Evolutionary conservation across 2,888 invertebrate species (phyloP), one percentile per base, ranked within the genome.

Genomic region (Mylabris sibirica): DNA sequence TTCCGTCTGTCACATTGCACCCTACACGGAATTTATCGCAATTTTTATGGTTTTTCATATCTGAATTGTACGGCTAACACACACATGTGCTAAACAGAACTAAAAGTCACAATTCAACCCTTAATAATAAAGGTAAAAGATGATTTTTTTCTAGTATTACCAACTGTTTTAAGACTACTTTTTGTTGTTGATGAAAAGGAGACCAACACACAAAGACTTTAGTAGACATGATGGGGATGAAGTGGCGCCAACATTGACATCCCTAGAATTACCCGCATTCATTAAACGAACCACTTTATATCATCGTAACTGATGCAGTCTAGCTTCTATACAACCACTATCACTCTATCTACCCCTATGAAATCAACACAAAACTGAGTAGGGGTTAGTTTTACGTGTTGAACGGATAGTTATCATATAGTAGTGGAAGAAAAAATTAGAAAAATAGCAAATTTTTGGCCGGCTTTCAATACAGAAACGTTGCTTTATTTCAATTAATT

Each of bases 271-370:
- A 22, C 57, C 63, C 70, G 67, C 67, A 67, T 68, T 61, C 41
- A 68, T 65, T 65, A 68, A 35, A 41, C 38, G 44, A 49, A 49
- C 49, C 49, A 49, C 49, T 49, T 49, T 49, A 20, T 22, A 20
- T 20, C 17, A 8, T 49, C 49, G 38, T 14, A n/a, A n/a, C n/a
- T n/a, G n/a, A n/a, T n/a, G n/a, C n/a, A n/a, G 17, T 60, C 59
- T 49, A 38, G 22, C 64, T 62, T 64, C 66, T 66, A 12, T 11
- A 62, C 64, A 57, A 38, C 26, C 59, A 34, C 64, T 69, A 67
- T 70, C 67, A 62, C 64, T 65, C 62, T 57, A 66, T 65, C 63
- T 24, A 69, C 60, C 70, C 72, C 53, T 20, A 49, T 49, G 20
- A 11, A 49, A 49, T 49, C 20, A 20, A 49, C 6, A 14, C n/a